Percentiles rank a stretch among this genome's conserved stretches.
These are phyloP conservation scores for Diploscapter pachys DNA, from an alignment of 1,140 invertebrate genomes.

Conservation along the genomic window DNA sequence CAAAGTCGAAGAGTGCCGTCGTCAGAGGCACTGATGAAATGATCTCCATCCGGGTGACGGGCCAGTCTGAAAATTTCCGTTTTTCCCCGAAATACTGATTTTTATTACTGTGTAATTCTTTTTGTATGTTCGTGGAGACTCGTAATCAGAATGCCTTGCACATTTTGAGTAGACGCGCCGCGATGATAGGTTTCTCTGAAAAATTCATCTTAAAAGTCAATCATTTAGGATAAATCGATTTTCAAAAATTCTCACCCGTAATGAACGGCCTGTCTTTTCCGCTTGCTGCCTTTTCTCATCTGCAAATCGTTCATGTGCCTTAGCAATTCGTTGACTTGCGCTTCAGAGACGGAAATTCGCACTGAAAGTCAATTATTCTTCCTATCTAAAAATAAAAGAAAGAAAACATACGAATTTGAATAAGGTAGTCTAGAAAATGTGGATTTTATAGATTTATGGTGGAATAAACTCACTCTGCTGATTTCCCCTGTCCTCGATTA, in stretches of 20 bases:
- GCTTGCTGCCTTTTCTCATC: slow-evolving; percentile 16
- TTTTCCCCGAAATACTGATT: background rate
- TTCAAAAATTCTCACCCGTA: background rate
- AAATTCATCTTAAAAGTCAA: too few relatives aligned
- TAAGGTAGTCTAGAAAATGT: background rate
- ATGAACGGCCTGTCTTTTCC: background rate
- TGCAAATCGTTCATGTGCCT: slow-evolving; percentile 17
- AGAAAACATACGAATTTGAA: background rate
- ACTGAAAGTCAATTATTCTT: background rate
- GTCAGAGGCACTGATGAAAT: slow-evolving; percentile 27
- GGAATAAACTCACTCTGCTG: background rate
- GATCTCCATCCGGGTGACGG: slow-evolving; percentile 4
- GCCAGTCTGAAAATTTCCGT: slow-evolving; percentile 24
- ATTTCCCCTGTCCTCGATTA: background rate
- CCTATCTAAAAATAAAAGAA: slow-evolving; percentile 5
- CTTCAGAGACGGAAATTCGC: slow-evolving; percentile 8
- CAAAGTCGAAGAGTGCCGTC: slow-evolving; percentile 29
- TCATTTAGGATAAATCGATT: background rate
- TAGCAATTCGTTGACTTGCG: slow-evolving; percentile 22
- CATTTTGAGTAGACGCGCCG: background rate
- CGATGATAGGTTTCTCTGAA: too few relatives aligned
- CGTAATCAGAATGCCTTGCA: slow-evolving; percentile 25
- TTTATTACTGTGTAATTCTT: slow-evolving; percentile 23
- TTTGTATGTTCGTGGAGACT: slow-evolving; percentile 34
- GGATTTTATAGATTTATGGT: background rate